Base-by-base conservation (phyloP, 1,140 invertebrate species). In the Drosophila sproati region DNA sequence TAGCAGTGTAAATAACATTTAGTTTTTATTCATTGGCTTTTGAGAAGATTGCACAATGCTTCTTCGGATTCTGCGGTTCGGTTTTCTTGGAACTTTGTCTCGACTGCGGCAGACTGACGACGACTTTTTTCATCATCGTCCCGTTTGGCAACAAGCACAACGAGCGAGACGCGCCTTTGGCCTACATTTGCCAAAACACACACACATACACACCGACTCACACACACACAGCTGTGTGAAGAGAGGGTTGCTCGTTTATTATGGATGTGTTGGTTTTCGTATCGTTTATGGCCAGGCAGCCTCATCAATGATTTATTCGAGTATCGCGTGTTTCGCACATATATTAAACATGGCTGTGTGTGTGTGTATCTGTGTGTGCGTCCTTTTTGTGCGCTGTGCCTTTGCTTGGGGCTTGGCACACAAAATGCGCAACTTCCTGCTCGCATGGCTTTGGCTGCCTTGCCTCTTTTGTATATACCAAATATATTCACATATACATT, bases 251-350 rank as follows among this genome's bases (percentile, higher is more conserved):
- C 56, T 68, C 55, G 55, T 52, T 69, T 62, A 57, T 74, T 61
- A 69, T 70, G 56, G 63, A 41, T 51, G 31, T 47, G 34, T 34
- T 34, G 70, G 70, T 66, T 59, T 39, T 60, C 57, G 57, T 60
- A 48, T 60, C 43, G 57, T 35, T 60, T 29, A 32, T 47, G 43
- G n/a, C 34, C 57, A 60, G 43, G 32, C 37, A 20, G 52, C 64
- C 69, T 79, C 83, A 88, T 88, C 83, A 88, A 88, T 88, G 83
- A 88, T 88, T 88, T 88, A 88, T 88, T 88, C 76, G 83, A 62
- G 70, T 88, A 78, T 88, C 83, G 83, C 83, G 83, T 88, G 83
- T 80, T 77, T 55, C 69, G 72, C 75, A 63, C 64, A 73, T 32
- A 62, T 50, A 73, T 61, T 52, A 52, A 31, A 54, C 67, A 57